Evolutionary conservation across 2,888 invertebrate genomes (phyloP), one percentile per base, ranked within the genome.

Genomic region (Oegoconia quadripuncta): DNA sequence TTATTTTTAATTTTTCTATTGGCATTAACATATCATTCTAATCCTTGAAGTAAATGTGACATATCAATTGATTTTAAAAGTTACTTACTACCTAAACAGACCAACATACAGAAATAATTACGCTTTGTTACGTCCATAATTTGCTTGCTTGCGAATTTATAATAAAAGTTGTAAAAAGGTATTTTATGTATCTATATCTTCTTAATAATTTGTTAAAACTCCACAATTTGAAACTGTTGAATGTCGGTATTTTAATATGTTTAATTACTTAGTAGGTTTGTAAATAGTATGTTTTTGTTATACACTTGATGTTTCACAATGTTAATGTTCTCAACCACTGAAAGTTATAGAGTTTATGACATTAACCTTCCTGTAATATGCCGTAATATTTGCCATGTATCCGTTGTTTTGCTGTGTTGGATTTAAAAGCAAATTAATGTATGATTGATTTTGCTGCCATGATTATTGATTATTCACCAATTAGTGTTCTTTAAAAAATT

Each of bases 241-340:
- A 7, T 45, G 72, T 78, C 75, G 84, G 79, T 84, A 80, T 81
- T 77, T 80, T 75, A 78, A 74, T 71, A 52, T 65, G 64, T 49
- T 46, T 15, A 36, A n/a, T n/a, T n/a, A n/a, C 29, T 32, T n/a
- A 30, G 26, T 18, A 37, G 25, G 25, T 33, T 18, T 70, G 75
- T 81, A 80, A 59, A 80, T 83, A 81, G 70, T 75, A 74, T 76
- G 76, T 78, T 81, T 77, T 78, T 78, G 77, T 82, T 81, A 69
- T 62, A 69, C 66, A 68, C 78, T 81, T 75, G 75, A 76, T 84
- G 82, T 86, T 79, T 74, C 68, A 70, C 72, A 65, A 74, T 79
- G 83, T 83, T 81, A 72, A 76, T 82, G 83, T 84, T 75, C 67
- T 67, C 66, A 67, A 65, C 65, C 68, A 70, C 50, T 58, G 64